These are phyloP conservation scores for Remorina albescens DNA, from an alignment of 2,797 vertebrate genomes.

Conservation along the genomic window DNA sequence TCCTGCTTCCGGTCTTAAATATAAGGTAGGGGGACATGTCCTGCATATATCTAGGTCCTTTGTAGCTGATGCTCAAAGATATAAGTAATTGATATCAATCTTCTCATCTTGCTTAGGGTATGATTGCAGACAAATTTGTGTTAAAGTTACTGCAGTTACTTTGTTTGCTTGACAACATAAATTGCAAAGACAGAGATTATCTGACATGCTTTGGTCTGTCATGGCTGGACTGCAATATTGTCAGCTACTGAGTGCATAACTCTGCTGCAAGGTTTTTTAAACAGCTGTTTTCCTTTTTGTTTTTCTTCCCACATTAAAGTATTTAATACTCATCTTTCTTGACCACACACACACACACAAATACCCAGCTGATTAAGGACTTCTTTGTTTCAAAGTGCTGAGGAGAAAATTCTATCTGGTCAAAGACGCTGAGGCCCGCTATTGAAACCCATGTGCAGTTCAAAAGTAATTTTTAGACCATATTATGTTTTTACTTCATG, in stretches of 20 bases:
- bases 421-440: constrained; percentile 35
- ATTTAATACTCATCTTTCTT: constrained; percentile 2
- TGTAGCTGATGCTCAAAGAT: neutral
- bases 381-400: constrained; percentile 21
- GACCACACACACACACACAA: neutral
- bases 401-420: neutral
- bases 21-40: too few relatives aligned
- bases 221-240: neutral
- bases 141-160: too few relatives aligned
- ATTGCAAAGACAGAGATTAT: neutral
- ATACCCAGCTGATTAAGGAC: constrained; percentile 5
- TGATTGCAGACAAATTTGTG: too few relatives aligned
- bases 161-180: too few relatives aligned
- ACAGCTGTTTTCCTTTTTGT: neutral
- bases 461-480: neutral
- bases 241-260: neutral
- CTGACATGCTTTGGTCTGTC: neutral
- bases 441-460: neutral
- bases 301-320: constrained; percentile 10
- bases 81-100: too few relatives aligned
- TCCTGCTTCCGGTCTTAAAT: neutral
- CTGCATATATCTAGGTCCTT: neutral
- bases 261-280: neutral
- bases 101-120: too few relatives aligned
- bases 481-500: constrained; percentile 6